Percentiles rank a stretch among this genome's conserved stretches.
phyloP scores from a whole-genome alignment of 2,888 invertebrate genomes.

The Notodromas monacha region DNA sequence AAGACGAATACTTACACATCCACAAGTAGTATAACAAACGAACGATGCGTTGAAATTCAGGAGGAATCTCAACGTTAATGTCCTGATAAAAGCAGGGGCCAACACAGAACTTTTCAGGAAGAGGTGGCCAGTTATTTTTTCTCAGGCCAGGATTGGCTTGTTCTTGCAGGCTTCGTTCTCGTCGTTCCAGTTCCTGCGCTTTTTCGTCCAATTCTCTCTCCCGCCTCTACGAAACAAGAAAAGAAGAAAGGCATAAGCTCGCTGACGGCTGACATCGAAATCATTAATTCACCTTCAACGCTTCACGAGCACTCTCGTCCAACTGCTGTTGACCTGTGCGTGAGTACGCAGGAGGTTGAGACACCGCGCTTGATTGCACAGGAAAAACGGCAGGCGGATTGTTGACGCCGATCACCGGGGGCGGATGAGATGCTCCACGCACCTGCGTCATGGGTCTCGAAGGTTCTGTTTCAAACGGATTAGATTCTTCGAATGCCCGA shows the following conservation, averaged over 20 bases:
- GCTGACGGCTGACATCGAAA: too few species aligned
- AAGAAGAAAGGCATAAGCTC: too few species aligned
- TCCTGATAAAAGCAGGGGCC: constrained; percentile 99
- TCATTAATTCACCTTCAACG: too few species aligned
- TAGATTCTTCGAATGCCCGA: too few species aligned
- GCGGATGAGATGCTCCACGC: too few species aligned
- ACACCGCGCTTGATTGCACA: too few species aligned
- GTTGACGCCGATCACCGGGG: too few species aligned
- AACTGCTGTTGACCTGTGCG: background rate
- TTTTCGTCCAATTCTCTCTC: constrained; percentile 70
- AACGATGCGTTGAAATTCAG: constrained; percentile 86
- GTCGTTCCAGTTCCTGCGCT: constrained; percentile 51
- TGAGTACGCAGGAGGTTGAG: background rate
- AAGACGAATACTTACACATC: constrained; percentile 52
- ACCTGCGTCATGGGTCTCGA: too few species aligned
- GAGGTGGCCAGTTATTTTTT: constrained; percentile 82
- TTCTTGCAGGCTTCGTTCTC: constrained; percentile 29
- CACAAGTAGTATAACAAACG: constrained; percentile 77
- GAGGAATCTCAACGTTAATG: constrained; percentile 87
- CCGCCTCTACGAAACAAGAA: constrained; percentile 29
- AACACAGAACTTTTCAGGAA: constrained; percentile 65
- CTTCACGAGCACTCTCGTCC: too few species aligned
- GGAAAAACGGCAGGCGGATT: too few species aligned
- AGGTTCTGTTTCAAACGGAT: too few species aligned
- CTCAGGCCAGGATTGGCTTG: background rate